phyloP scores from a whole-genome alignment of 2,797 vertebrate genomes.

The Gadopsis bispinosus region DNA sequence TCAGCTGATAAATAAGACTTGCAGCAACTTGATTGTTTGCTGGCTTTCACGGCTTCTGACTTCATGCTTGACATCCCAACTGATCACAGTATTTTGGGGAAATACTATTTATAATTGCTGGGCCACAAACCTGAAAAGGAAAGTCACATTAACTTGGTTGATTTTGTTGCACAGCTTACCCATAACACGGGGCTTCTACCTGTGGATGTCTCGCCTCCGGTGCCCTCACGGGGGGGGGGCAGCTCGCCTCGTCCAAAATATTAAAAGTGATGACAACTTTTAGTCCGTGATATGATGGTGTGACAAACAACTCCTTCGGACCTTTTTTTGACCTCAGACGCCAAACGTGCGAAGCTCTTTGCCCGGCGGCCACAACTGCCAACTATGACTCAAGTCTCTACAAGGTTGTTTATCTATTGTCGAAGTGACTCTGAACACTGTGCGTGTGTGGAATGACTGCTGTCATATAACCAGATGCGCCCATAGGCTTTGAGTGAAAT shows the following conservation, averaged over 20 bases:
- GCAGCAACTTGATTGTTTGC: background rate
- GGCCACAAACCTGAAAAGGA: background rate
- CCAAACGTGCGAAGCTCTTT: constrained; percentile 19
- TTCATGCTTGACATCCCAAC: background rate
- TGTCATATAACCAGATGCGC: constrained; percentile 42
- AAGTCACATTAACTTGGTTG: background rate
- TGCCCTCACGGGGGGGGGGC: background rate
- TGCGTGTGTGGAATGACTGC: constrained; percentile 42
- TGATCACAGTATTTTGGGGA: too few relatives aligned
- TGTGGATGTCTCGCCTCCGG: background rate
- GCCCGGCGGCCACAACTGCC: constrained; percentile 48
- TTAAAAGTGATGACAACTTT: constrained; percentile 20
- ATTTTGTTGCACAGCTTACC: constrained; percentile 50
- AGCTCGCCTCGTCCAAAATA: background rate
- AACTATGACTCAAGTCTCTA: constrained; percentile 43
- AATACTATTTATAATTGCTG: too few relatives aligned
- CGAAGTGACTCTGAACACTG: constrained; percentile 30
- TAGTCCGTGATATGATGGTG: background rate
- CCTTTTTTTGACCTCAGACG: background rate
- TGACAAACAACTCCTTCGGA: constrained; percentile 14
- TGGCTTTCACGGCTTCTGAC: background rate
- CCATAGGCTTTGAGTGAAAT: constrained; percentile 10
- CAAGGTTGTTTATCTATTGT: constrained; percentile 77
- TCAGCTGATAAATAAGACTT: background rate
- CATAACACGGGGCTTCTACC: constrained; percentile 1